Percentiles rank a stretch among this genome's conserved stretches.
These are phyloP conservation scores for Phylloscopus collybita DNA, from an alignment of 2,797 vertebrate species.

Conservation along the genomic window DNA sequence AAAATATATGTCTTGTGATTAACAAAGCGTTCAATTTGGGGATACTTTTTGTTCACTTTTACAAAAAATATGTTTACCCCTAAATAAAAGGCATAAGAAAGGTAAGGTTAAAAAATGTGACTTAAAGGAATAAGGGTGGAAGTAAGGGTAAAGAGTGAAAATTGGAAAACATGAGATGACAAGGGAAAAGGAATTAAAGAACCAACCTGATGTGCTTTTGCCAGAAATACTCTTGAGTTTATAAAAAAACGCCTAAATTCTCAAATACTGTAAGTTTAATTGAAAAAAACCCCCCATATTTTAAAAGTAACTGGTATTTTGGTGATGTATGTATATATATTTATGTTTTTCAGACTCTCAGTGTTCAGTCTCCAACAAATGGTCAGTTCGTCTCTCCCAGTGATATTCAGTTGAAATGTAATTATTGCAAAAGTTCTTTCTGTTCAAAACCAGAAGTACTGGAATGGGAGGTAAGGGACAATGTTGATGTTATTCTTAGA, in stretches of 20 bases:
- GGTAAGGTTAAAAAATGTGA: background rate
- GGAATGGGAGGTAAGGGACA: constrained; percentile 93
- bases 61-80: background rate
- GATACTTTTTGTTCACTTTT: background rate
- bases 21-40: background rate
- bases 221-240: background rate
- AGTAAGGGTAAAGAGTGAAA: background rate
- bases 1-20: background rate
- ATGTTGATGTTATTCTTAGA: background rate
- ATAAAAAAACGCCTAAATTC: background rate
- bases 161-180: background rate
- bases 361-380: constrained; percentile 87
- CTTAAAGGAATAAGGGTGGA: background rate
- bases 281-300: background rate
- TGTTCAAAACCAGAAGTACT: constrained; percentile 93
- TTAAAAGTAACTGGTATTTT: background rate
- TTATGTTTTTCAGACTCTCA: constrained; percentile 84
- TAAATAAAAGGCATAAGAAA: background rate
- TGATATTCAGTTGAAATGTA: constrained; percentile 93
- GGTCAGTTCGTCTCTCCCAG: constrained; percentile 85
- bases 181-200: background rate
- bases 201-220: background rate
- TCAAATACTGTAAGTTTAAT: background rate
- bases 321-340: background rate
- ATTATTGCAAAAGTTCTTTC: constrained; percentile 94